Base-by-base conservation (phyloP, 2,113 vertebrate genomes). In the Leiothrix lutea region DNA sequence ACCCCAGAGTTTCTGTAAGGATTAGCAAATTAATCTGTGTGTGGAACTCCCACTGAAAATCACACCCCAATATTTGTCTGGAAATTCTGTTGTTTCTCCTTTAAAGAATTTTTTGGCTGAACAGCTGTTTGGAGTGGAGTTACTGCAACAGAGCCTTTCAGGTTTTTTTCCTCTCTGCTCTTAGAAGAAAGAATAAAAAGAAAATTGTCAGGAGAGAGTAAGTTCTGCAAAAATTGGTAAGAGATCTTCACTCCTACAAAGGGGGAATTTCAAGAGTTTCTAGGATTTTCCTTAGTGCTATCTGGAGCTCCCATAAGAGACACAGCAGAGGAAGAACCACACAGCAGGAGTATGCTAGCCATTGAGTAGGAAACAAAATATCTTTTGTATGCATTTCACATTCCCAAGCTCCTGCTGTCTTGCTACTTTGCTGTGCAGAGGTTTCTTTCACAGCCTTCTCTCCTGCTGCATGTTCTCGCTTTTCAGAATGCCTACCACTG, bases 171-270 rank as follows among this genome's bases (percentile, higher is more conserved):
- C 11, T 45, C 29, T 54, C 40, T 86, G 50, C 40, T 64, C 21
- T 33, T 67, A 33, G 64, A 31, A 38, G 78, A 83, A 83, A 80
- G 44, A 22, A 33, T 78, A 69, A 58, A 60, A 45, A 64, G 50
- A 54, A 78, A 79, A 84, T 80, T 94, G 86, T 29, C 69, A 31
- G 78, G 56, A 33, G 67, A 88, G 25, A 91, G n/a, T 45, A 88
- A 12, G 16, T 57, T 94, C 71, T 95, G 92, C 88, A 80, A 53
- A 78, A 96, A 96, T 14, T 95, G 93, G 80, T 83, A 90, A 86
- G 88, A 72, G 13, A 56, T 56, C 24, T 53, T 92, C 12, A 36
- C 3, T 38, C 26, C 11, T 86, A 65, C 24, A 31, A 60, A 83
- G 16, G 2, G 9, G 5, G 16, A 14, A 61, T 70, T 71, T 64